Evolutionary conservation across 30 jellyfish, hydroid and myxozoan genomes (phyloP).

Genomic region (Chironex yamaguchii): DNA sequence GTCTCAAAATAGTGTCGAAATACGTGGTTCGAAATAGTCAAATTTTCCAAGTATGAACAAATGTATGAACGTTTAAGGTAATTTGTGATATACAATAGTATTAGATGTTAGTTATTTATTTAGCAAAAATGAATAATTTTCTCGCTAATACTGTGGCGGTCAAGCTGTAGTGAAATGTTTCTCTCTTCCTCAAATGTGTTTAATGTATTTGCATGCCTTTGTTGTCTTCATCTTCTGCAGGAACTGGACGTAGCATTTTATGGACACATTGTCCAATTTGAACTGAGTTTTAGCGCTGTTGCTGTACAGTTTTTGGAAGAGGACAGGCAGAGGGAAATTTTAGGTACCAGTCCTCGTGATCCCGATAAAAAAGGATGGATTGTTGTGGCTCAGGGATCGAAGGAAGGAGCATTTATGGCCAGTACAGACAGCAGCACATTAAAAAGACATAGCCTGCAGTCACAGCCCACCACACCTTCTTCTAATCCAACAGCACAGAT

Average conservation of each 20-base stretch:
- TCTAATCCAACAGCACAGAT: background rate
- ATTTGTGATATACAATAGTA: no score
- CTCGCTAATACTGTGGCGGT: no score
- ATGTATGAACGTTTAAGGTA: no score
- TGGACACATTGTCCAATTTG: constrained; percentile 93
- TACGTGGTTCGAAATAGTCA: no score
- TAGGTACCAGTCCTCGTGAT: constrained; percentile 94
- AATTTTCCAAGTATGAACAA: no score
- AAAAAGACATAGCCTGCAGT: constrained; percentile 37
- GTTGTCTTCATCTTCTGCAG: no score
- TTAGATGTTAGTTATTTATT: no score
- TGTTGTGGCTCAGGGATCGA: constrained; percentile 90
- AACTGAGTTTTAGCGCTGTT: constrained; percentile 86
- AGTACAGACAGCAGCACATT: constrained; percentile 89
- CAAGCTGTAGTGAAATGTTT: no score
- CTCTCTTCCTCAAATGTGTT: no score
- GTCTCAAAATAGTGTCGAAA: no score
- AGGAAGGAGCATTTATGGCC: constrained; percentile 88
- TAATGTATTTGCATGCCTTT: no score
- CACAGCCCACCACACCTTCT: background rate
- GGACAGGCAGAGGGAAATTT: constrained; percentile 80
- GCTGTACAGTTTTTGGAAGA: constrained; percentile 98
- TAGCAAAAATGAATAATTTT: no score
- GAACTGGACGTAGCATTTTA: constrained; percentile 95
- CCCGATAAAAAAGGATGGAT: constrained; percentile 96